Base-by-base conservation (phyloP, 2,113 vertebrate genomes). In the Diglossa brunneiventris region DNA sequence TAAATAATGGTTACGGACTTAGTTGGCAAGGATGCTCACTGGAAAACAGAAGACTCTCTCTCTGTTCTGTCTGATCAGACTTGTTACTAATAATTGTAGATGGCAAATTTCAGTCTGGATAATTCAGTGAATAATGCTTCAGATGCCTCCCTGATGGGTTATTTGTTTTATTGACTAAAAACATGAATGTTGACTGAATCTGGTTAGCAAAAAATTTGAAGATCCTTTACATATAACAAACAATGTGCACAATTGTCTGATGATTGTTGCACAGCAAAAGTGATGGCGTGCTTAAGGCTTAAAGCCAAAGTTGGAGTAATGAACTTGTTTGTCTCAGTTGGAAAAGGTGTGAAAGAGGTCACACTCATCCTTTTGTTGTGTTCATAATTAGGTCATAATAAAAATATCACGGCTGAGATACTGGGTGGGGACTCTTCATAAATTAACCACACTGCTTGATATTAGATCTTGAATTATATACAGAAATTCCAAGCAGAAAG, bases 221-320 rank as follows among this genome's bases (percentile, higher is more conserved):
- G 49, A 24, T 55, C 3, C 31, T 64, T 61, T 42, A 5, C 3
- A 1, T 55, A 2, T 21, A n/a, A 46, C 12, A 46, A 94, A 31
- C 8, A 15, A 9, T 8, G 0, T 22, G 17, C 4, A 30, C 12
- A 1, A 1, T 47, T 30, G 55, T 47, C 23, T 62, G 30, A 20
- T 37, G 15, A 20, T 20, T 42, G 24, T 39, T 33, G 41, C 37
- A 13, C 31, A 46, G 42, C 21, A 16, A 2, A 79, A 63, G 19
- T 59, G 58, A 24, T 63, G 42, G 22, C 7, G 11, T 14, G 30
- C 12, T 6, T 46, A 27, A 75, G 24, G 15, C 15, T 79, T 86
- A 37, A 87, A 63, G 22, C 24, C n/a, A 14, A 21, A 39, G 15
- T 11, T 2, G 4, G 18, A 42, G 10, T 24, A 28, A 72, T 37